Evolutionary conservation across 1,140 invertebrate genomes (phyloP).

Genomic region (Heliconius congener): DNA sequence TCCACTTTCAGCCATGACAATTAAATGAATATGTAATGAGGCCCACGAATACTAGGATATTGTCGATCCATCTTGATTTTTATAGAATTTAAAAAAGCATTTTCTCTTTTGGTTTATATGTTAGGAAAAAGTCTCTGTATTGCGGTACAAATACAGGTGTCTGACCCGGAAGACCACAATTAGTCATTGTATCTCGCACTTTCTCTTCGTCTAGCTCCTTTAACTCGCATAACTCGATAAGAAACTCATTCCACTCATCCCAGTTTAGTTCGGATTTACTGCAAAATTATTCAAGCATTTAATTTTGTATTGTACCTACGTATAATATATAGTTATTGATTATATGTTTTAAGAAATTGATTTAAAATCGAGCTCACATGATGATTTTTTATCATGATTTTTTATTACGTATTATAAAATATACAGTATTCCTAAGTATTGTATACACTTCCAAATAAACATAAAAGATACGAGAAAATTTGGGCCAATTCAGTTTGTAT

Average conservation of each 20-base stretch:
- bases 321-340: too few relatives aligned
- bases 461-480: too few relatives aligned
- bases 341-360: too few relatives aligned
- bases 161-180: conserved; percentile 66
- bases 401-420: too few relatives aligned
- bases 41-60: not conserved
- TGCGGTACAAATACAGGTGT: conserved; percentile 55
- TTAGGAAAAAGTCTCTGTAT: conserved; percentile 63
- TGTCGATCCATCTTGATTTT: not conserved
- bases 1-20: not conserved
- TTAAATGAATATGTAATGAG: not conserved
- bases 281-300: conserved; percentile 37
- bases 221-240: conserved; percentile 55
- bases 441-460: too few relatives aligned
- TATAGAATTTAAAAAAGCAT: conserved; percentile 36
- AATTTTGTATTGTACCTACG: too few relatives aligned
- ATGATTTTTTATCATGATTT: too few relatives aligned
- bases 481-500: too few relatives aligned
- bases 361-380: too few relatives aligned
- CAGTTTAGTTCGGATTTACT: conserved; percentile 66
- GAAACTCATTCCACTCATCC: conserved; percentile 61
- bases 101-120: conserved; percentile 65
- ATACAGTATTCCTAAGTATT: too few relatives aligned
- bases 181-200: conserved; percentile 53
- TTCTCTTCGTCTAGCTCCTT: conserved; percentile 56